Conservation (phyloP, 2,888 invertebrate genomes). For the Octonoba sinensis region DNA sequence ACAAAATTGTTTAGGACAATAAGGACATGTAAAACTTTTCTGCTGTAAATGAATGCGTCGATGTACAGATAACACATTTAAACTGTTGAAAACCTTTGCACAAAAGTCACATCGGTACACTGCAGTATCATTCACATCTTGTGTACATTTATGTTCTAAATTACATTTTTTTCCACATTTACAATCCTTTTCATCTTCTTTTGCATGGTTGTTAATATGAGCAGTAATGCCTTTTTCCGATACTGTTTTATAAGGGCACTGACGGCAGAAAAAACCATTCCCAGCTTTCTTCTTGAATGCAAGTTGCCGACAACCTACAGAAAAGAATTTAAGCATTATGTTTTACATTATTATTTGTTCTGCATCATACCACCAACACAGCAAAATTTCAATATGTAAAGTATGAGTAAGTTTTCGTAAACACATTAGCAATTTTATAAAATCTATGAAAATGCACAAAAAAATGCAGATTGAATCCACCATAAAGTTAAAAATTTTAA, state of each 20-base stretch:
- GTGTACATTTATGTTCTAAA: neutral
- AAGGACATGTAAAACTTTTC: constrained; percentile 9
- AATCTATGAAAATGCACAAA: too few species aligned
- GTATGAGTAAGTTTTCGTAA: too few species aligned
- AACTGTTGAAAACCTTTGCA: neutral
- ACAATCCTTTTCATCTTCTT: neutral
- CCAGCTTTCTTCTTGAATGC: too few species aligned
- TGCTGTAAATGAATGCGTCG: constrained; percentile 2
- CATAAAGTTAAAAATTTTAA: too few species aligned
- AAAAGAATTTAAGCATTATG: too few species aligned
- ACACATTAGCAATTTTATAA: too few species aligned
- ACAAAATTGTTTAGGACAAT: constrained; percentile 22
- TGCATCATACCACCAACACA: too few species aligned
- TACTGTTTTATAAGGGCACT: constrained; percentile 7
- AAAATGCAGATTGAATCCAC: too few species aligned
- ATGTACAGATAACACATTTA: constrained; percentile 11
- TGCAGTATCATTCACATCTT: neutral
- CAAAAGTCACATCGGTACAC: constrained; percentile 23
- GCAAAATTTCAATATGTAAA: too few species aligned
- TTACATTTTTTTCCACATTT: neutral
- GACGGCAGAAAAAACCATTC: constrained; percentile 2
- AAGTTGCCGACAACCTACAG: too few species aligned
- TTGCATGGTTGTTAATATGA: neutral
- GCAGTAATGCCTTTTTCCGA: neutral
- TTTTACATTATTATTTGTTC: too few species aligned